These are phyloP conservation scores for Orthosia gracilis DNA, from an alignment of 2,888 invertebrate genomes.

Conservation along the genomic window DNA sequence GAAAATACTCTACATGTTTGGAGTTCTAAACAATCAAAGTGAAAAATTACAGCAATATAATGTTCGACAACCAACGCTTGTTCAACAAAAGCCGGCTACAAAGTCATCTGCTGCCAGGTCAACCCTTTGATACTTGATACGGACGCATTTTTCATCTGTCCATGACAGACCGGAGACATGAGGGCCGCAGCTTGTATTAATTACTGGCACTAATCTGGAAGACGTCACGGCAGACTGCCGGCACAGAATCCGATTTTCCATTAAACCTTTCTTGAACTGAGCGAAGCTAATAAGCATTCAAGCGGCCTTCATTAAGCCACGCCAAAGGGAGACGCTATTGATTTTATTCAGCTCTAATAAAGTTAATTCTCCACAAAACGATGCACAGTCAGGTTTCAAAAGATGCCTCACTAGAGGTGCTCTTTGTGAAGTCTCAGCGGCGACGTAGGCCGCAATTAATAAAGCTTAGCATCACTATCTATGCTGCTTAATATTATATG, in stretches of 20 bases:
- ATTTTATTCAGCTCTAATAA: slow-evolving; percentile 85
- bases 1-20: slow-evolving; percentile 42
- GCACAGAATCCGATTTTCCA: slow-evolving; percentile 77
- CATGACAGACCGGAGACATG: slow-evolving; percentile 65
- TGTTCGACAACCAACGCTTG: slow-evolving; percentile 51
- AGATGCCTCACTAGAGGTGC: slow-evolving; percentile 76
- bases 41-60: slow-evolving; percentile 50
- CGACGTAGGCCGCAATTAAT: slow-evolving; percentile 73
- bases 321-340: slow-evolving; percentile 80
- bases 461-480: slow-evolving; percentile 72
- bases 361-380: slow-evolving; percentile 82
- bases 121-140: slow-evolving; percentile 70
- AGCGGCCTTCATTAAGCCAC: slow-evolving; percentile 84
- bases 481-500: slow-evolving; percentile 56
- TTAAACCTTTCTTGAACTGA: slow-evolving; percentile 79
- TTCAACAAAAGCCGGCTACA: slow-evolving; percentile 64
- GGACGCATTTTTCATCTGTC: slow-evolving; percentile 66
- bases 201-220: slow-evolving; percentile 75
- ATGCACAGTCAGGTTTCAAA: slow-evolving; percentile 75
- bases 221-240: slow-evolving; percentile 76
- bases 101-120: slow-evolving; percentile 57
- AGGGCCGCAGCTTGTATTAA: slow-evolving; percentile 69
- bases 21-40: slow-evolving; percentile 43
- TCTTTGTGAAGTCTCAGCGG: slow-evolving; percentile 76
- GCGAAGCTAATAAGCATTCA: slow-evolving; percentile 84